Percentiles rank a stretch among this genome's conserved stretches.
Evolutionary conservation across 2,797 vertebrate species (phyloP).

Genomic region (Semotilus atromaculatus): DNA sequence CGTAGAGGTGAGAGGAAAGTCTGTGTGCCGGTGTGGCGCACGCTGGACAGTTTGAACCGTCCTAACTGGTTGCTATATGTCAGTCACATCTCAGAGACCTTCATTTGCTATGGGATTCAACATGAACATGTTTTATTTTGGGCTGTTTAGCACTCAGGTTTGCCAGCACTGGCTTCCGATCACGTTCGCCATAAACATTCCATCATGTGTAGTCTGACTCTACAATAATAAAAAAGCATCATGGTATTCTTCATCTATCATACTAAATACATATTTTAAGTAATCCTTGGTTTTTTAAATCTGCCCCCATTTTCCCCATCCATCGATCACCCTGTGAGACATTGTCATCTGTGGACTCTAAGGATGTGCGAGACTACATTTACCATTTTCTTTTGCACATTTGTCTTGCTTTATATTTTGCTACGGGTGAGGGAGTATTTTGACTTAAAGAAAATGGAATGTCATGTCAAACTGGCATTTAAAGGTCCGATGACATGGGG

Average conservation of each 20-base stretch:
- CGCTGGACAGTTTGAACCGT: background rate
- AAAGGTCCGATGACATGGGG: too few relatives aligned
- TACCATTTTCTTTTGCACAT: too few relatives aligned
- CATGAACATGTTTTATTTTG: background rate
- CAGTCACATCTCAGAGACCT: background rate
- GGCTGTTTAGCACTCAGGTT: background rate
- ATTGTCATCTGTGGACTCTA: too few relatives aligned
- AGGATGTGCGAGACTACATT: too few relatives aligned
- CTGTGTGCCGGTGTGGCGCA: background rate
- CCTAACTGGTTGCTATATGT: background rate
- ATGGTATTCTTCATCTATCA: background rate
- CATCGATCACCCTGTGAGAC: too few relatives aligned
- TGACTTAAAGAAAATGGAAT: too few relatives aligned
- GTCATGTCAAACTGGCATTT: too few relatives aligned
- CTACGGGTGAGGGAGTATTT: too few relatives aligned
- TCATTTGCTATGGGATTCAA: background rate
- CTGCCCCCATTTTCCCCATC: too few relatives aligned
- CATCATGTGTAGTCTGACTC: background rate
- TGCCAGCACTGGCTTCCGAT: background rate
- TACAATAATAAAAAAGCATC: background rate
- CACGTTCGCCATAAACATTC: background rate
- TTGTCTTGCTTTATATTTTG: too few relatives aligned
- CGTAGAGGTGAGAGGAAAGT: conserved; percentile 84
- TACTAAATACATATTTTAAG: background rate
- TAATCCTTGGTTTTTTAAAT: background rate